A percentile compares a stretch with the other conserved stretches of the same genome.
These are phyloP conservation scores for Virgularia gustaviana DNA, from an alignment of 92 coral and sea anemone genomes.

Conservation along the genomic window DNA sequence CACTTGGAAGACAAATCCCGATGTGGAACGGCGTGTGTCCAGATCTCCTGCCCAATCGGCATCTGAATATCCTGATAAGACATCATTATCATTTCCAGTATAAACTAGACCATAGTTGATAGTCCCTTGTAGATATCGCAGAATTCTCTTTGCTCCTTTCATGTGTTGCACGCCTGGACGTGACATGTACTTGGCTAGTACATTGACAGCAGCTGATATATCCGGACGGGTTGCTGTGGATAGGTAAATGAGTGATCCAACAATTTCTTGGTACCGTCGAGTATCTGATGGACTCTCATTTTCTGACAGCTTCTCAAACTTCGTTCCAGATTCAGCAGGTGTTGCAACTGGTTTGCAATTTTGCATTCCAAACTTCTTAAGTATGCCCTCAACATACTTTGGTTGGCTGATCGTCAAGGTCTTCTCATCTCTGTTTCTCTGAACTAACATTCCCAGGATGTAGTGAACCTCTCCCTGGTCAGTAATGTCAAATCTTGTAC, in stretches of 20 bases:
- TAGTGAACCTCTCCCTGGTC: constrained; percentile 4
- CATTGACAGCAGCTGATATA: constrained; percentile 8
- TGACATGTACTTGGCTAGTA: constrained; percentile 21
- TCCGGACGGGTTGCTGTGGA: constrained; percentile 25
- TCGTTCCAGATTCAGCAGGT: constrained; percentile 13
- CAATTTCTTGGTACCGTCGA: background rate
- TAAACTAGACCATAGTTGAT: constrained; percentile 23
- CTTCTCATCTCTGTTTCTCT: constrained; percentile 1
- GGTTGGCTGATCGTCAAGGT: constrained; percentile 25
- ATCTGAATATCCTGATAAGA: too few species aligned
- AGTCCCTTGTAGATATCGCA: constrained; percentile 21
- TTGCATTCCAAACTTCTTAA: too few species aligned
- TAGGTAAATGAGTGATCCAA: constrained; percentile 21
- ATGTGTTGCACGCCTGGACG: constrained; percentile 10
- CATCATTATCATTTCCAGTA: constrained; percentile 12
- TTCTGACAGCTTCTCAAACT: constrained; percentile 13
- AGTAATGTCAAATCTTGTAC: background rate
- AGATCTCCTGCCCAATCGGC: too few species aligned
- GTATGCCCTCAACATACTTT: background rate
- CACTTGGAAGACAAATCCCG: background rate
- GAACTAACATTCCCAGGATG: constrained; percentile 5
- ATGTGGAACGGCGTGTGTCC: background rate
- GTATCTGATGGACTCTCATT: constrained; percentile 10
- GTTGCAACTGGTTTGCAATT: constrained; percentile 19
- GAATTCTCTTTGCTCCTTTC: constrained; percentile 28